Conservation (phyloP, 2,797 vertebrate species). For the Acanthornis magna region DNA sequence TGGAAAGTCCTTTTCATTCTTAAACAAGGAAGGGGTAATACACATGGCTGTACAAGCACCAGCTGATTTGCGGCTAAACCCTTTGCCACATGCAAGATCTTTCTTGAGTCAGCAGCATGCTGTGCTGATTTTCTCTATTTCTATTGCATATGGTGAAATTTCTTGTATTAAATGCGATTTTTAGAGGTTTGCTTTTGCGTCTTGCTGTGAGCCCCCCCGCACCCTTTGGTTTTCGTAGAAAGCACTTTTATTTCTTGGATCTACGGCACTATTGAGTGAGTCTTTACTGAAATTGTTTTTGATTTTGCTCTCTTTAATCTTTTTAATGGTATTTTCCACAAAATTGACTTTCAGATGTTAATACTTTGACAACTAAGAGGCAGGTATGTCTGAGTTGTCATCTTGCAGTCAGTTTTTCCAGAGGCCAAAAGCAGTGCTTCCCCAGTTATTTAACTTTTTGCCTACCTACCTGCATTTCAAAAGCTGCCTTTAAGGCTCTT, state of each 20-base stretch:
- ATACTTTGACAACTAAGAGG: slow-evolving; percentile 44
- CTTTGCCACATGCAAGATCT: neutral
- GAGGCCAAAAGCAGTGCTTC: neutral
- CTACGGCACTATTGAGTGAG: neutral
- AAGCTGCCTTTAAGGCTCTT: neutral
- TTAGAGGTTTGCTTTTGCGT: neutral
- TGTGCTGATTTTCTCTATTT: neutral
- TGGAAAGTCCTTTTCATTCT: neutral
- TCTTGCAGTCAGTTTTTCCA: slow-evolving; percentile 5
- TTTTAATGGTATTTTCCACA: slow-evolving; percentile 12
- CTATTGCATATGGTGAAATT: neutral
- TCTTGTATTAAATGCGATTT: neutral
- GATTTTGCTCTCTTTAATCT: slow-evolving; percentile 20
- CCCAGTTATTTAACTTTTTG: slow-evolving; percentile 34
- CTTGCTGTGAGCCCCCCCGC: neutral
- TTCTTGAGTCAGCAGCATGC: neutral
- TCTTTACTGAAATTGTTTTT: neutral
- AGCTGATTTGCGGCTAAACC: neutral
- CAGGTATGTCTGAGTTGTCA: neutral
- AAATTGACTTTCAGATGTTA: slow-evolving; percentile 16
- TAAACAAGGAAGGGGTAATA: neutral
- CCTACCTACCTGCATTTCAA: neutral
- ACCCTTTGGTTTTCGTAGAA: neutral
- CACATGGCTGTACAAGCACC: neutral
- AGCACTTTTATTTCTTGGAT: neutral